These are phyloP conservation scores for Phaonia tiefii DNA, from an alignment of 2,888 invertebrate genomes.

Conservation along the genomic window DNA sequence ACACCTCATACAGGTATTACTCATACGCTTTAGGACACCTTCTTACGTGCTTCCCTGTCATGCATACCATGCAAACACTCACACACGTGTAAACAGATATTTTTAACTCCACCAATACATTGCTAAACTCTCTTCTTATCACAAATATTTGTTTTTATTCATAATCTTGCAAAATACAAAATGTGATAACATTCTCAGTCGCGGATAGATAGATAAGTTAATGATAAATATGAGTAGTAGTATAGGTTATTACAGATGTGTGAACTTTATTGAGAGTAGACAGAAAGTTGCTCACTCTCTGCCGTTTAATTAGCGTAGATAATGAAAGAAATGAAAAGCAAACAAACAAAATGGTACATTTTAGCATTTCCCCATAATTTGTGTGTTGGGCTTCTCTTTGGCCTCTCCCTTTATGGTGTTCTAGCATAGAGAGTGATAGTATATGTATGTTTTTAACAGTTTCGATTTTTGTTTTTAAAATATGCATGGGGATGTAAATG, in stretches of 20 bases:
- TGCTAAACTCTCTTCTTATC: no score
- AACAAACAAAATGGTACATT: not conserved
- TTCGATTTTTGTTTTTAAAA: conserved; percentile 30
- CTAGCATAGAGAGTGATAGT: no score
- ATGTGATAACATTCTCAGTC: conserved; percentile 52
- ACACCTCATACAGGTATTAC: no score
- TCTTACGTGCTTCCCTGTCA: no score
- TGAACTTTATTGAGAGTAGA: no score
- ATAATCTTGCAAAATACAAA: conserved; percentile 62
- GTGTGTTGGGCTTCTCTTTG: not conserved
- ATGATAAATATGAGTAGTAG: conserved; percentile 6
- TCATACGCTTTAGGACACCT: no score
- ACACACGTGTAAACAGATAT: no score
- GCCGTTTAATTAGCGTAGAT: not conserved
- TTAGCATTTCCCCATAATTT: conserved; percentile 1
- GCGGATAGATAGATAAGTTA: conserved; percentile 49
- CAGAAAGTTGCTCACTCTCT: not conserved
- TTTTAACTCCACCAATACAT: no score
- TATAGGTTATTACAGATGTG: not conserved
- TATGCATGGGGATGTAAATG: no score
- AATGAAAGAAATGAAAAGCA: no score
- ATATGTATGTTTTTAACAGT: conserved; percentile 32
- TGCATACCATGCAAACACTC: no score
- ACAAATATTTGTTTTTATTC: not conserved
- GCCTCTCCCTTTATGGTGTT: no score